Percentiles rank a stretch among this genome's conserved stretches.
Evolutionary conservation across 1,140 invertebrate genomes (phyloP).

Genomic region (Formica selysi): DNA sequence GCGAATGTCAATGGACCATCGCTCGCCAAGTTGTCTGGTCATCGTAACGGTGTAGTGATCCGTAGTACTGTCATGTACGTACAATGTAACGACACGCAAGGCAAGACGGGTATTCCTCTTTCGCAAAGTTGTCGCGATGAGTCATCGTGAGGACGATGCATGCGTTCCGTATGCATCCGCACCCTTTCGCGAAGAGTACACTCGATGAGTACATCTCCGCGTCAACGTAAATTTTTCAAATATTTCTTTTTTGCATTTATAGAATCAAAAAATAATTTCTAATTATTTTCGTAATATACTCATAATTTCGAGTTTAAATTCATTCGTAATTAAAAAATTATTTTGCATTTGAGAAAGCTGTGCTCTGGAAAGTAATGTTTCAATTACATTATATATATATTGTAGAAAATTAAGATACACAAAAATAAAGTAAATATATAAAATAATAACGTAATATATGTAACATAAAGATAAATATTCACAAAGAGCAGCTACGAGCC

Average conservation of each 20-base stretch:
- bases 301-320: not conserved
- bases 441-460: not conserved
- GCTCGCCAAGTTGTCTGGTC: slow-evolving; percentile 37
- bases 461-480: not conserved
- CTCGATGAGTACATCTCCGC: not conserved
- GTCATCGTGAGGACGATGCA: slow-evolving; percentile 12
- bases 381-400: not conserved
- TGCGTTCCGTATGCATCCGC: slow-evolving; percentile 24
- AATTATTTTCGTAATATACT: not conserved
- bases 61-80: slow-evolving; percentile 44
- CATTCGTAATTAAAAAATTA: not conserved
- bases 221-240: not conserved
- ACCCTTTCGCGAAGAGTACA: slow-evolving; percentile 14
- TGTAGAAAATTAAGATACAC: not conserved
- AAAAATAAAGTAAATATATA: not conserved
- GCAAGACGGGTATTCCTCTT: slow-evolving; percentile 59
- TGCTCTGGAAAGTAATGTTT: not conserved
- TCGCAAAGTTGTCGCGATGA: slow-evolving; percentile 49
- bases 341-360: too few relatives aligned
- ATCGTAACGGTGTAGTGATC: slow-evolving; percentile 67
- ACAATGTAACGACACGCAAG: slow-evolving; percentile 31
- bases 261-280: not conserved
- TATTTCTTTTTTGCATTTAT: not conserved
- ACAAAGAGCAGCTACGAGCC: not conserved
- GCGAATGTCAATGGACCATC: slow-evolving; percentile 12